Evolutionary conservation across 2,797 vertebrate species (phyloP), one percentile per base, ranked within the genome.

Genomic region (Lepilemur septentrionalis): DNA sequence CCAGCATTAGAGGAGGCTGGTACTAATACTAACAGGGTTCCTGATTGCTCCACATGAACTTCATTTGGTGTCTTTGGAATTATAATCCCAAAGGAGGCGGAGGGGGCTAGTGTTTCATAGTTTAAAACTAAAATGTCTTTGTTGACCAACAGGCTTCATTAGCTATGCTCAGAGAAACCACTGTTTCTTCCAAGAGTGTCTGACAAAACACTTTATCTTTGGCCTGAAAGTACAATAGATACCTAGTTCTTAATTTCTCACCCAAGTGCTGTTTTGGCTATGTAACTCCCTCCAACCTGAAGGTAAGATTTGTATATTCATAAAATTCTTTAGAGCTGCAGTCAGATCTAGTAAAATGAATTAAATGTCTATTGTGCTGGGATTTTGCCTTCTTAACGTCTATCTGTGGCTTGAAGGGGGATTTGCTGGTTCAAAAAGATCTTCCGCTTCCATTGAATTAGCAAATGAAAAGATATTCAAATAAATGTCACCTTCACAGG

Each of bases 11-110:
- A 89, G 41, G 84, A 91, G 43, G 30, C 41, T 2, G 17, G 12
- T 25, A 7, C 14, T 30, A 52, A 95, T 46, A 55, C n/a, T 32
- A 9, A 50, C 12, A 35, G 3, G 35, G 48, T 15, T 57, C 92
- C 91, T 43, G 96, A 70, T 78, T 89, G 13, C 2, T 89, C 69
- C 89, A 82, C 41, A 91, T 94, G 96, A 95, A 86, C 93, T 97
- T 93, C 93, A 96, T 95, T 94, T 96, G 87, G 76, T 86, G 61
- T 75, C 97, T 96, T 97, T 92, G 89, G 95, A 96, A 57, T 57
- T 2, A 65, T 90, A 88, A 75, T 96, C 89, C 7, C 32, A 88
- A 91, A 93, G 95, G 96, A 86, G 65, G 48, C 32, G 35, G 59
- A 69, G 6, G 30, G 10, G 20, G 6, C 59, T 55, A 12, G 50